Evolutionary conservation across 2,888 invertebrate species (phyloP).

Genomic region (Tetranychus truncatus): DNA sequence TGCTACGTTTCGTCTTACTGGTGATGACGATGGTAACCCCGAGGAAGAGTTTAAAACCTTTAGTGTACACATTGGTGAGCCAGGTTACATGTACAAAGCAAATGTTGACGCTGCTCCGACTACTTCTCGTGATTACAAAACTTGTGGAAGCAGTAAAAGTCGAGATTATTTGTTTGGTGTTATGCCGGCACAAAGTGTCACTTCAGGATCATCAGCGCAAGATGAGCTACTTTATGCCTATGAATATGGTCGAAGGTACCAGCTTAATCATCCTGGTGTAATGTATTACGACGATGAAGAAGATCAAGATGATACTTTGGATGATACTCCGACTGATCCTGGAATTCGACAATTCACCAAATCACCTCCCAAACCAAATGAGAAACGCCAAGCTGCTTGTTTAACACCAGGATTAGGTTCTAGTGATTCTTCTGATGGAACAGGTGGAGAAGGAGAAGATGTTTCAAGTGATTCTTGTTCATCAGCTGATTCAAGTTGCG

Average conservation of each 20-base stretch:
- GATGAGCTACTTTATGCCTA: conserved; percentile 26
- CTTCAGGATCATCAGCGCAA: conserved; percentile 25
- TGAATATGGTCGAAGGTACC: conserved; percentile 25
- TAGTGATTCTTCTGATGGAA: not conserved
- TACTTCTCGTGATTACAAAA: conserved; percentile 12
- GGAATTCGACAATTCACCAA: conserved; percentile 28
- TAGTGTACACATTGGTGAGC: conserved; percentile 26
- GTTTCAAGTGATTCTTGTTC: conserved; percentile 2
- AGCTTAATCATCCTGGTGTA: conserved; percentile 21
- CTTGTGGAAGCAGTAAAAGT: not conserved
- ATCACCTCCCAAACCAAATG: conserved; percentile 27
- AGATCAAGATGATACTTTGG: conserved; percentile 8
- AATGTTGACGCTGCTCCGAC: conserved; percentile 2
- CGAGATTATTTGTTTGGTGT: conserved; percentile 7
- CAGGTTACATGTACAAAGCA: conserved; percentile 20
- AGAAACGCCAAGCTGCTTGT: conserved; percentile 26
- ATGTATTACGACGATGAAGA: conserved; percentile 21
- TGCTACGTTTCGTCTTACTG: conserved; percentile 26
- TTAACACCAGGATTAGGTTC: conserved; percentile 14
- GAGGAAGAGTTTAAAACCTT: conserved; percentile 25
- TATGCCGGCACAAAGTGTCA: not conserved
- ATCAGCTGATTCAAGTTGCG: conserved; percentile 7
- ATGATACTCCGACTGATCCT: conserved; percentile 26
- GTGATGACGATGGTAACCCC: conserved; percentile 21
- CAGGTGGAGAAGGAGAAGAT: not conserved